Evolutionary conservation across 2,888 invertebrate species (phyloP), one percentile per base, ranked within the genome.

Genomic region (Thera britannica): DNA sequence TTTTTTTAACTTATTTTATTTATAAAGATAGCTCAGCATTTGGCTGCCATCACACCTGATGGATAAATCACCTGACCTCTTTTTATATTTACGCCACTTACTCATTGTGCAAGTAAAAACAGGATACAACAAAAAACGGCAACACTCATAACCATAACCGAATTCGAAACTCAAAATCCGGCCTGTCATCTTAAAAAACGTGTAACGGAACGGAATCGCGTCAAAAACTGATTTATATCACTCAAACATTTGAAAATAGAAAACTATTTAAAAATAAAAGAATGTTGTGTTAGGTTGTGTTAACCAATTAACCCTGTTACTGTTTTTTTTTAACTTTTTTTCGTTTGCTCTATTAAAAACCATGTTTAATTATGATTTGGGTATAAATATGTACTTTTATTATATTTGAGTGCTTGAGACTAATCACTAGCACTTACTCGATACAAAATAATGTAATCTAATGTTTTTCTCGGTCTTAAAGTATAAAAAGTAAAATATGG

Each of bases 191-290:
- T 84, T 83, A 88, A 90, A 89, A 90, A 85, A 83, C 79, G 82
- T 79, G 79, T 86, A 89, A 88, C 87, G 88, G 77, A 89, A 90
- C 86, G 87, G 87, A 84, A 89, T 90, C 77, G 85, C 82, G 84
- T 87, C 84, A 87, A 89, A 89, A 90, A 83, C 74, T 90, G 89
- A 92, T 91, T 90, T 92, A 91, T 88, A 84, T 72, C 76, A 78
- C 76, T 83, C 80, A 82, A 85, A 85, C 77, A 75, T 75, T 77
- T 70, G 72, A 76, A 76, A 79, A 78, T 75, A 75, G 72, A 76
- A 59, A 63, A 79, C 73, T 73, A 76, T 74, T 75, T 74, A 74
- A 77, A 75, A 79, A 77, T 68, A 76, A 75, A 71, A 75, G 79
- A 80, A 81, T 79, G 79, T 80, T 77, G 79, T 76, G 83, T 80